Evolutionary conservation across 1,140 invertebrate species (phyloP).

Genomic region (Pissodes strobi): DNA sequence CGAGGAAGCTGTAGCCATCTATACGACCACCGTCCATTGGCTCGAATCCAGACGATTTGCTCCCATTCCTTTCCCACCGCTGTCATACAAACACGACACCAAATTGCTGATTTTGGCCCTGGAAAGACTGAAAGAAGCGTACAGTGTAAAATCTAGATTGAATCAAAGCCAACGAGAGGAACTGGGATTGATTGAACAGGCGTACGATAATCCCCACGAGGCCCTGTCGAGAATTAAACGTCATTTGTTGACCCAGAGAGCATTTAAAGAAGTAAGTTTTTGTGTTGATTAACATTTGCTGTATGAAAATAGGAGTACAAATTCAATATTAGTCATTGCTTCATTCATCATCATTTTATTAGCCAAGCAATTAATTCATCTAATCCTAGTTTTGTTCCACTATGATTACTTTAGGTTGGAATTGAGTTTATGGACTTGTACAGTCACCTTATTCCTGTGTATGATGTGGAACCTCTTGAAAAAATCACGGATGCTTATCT

Average conservation of each 20-base stretch:
- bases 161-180: conserved; percentile 99
- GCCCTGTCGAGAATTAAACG: conserved; percentile 98
- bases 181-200: conserved; percentile 97
- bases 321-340: no score
- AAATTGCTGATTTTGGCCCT: conserved; percentile 96
- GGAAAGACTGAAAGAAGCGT: conserved; percentile 97
- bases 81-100: conserved; percentile 99
- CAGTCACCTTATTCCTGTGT: conserved; percentile 97
- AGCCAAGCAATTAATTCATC: no score
- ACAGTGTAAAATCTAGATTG: conserved; percentile 96
- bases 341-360: no score
- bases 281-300: no score
- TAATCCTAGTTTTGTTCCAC: no score
- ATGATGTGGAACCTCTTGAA: conserved; percentile 98
- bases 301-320: no score
- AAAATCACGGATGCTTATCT: conserved; percentile 99
- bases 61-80: conserved; percentile 97
- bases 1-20: conserved; percentile 99
- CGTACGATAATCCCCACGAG: conserved; percentile 99
- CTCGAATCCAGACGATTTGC: conserved; percentile 96
- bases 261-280: conserved; percentile 93
- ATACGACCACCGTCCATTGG: conserved; percentile 99
- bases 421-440: conserved; percentile 99
- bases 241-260: conserved; percentile 96
- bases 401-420: conserved; percentile 61